Base-by-base conservation (phyloP, 2,888 invertebrate species). In the Harpalus rufipes region DNA sequence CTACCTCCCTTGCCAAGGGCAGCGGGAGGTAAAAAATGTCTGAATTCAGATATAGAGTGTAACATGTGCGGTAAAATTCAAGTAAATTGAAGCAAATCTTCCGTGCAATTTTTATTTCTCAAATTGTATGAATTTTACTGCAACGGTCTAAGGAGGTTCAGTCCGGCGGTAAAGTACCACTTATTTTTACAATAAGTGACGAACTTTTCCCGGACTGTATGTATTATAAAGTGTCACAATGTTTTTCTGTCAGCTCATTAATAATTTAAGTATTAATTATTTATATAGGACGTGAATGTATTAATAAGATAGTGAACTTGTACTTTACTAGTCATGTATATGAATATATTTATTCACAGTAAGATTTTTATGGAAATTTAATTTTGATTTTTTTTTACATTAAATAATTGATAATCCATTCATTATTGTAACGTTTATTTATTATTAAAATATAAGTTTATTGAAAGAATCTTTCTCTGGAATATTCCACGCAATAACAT, bases 261-360 rank as follows among this genome's bases (percentile, higher is more conserved):
- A 51, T 44, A 51, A n/a, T 10, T 68, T 68, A 51, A 76, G 76
- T 76, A 76, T 76, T 76, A 76, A 76, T 76, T 76, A 76, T 76
- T 76, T 76, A 76, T 76, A 76, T 51, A 51, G 76, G 14, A 76
- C 44, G 51, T 76, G 14, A n/a, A 51, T 76, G 78, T 78, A 78
- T 78, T 78, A 76, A 41, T 18, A 58, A 7, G n/a, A 14, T 78
- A 58, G 32, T 78, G 21, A 51, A 76, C n/a, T 51, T 74, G 72
- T 74, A 74, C 25, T 78, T 78, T 78, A 78, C 78, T 78, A 78
- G 78, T 78, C 78, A 78, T 58, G 16, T 78, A 74, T 78, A 78
- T 78, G 32, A 58, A 78, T 78, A 78, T 78, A 78, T 78, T 78
- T 78, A 78, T 78, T 78, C 78, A 78, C 51, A 68, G 39, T 68